These are phyloP conservation scores for Pyrocephalus nanus DNA, from an alignment of 2,797 vertebrate genomes.

Conservation along the genomic window DNA sequence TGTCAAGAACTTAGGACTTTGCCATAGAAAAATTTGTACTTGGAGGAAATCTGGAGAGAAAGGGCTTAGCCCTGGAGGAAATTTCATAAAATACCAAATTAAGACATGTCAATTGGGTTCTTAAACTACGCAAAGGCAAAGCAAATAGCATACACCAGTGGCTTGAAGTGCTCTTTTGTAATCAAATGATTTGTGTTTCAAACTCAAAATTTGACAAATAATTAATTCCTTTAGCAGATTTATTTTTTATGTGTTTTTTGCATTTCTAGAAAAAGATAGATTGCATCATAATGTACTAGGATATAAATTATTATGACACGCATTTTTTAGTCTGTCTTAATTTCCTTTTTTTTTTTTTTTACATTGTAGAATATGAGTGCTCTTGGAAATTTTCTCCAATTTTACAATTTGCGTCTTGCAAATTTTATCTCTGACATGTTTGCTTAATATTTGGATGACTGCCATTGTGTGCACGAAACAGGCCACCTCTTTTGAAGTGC, in stretches of 20 bases:
- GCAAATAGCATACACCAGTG: slow-evolving; percentile 28
- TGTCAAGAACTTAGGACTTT: slow-evolving; percentile 5
- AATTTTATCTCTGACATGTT: slow-evolving; percentile 39
- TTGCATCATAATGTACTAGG: not conserved
- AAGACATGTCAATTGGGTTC: slow-evolving; percentile 44
- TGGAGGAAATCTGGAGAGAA: slow-evolving; percentile 28
- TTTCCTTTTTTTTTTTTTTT: not conserved
- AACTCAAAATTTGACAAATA: slow-evolving; percentile 31
- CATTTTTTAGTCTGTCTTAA: not conserved
- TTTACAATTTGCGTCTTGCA: not conserved
- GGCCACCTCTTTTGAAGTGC: not conserved
- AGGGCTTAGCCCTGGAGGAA: not conserved
- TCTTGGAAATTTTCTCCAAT: not conserved
- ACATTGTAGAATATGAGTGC: not conserved
- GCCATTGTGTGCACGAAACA: not conserved
- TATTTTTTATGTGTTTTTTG: not conserved
- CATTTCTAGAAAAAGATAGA: not conserved
- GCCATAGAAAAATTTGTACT: slow-evolving; percentile 5
- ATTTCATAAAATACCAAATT: slow-evolving; percentile 55
- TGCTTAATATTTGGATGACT: slow-evolving; percentile 31
- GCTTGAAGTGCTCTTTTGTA: slow-evolving; percentile 24
- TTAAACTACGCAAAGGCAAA: slow-evolving; percentile 44
- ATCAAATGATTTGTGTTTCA: slow-evolving; percentile 39
- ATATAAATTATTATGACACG: not conserved
- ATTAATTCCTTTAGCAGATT: slow-evolving; percentile 13